Base-by-base conservation (phyloP, 2,888 invertebrate genomes). In the Macrosoma leucophasiata region DNA sequence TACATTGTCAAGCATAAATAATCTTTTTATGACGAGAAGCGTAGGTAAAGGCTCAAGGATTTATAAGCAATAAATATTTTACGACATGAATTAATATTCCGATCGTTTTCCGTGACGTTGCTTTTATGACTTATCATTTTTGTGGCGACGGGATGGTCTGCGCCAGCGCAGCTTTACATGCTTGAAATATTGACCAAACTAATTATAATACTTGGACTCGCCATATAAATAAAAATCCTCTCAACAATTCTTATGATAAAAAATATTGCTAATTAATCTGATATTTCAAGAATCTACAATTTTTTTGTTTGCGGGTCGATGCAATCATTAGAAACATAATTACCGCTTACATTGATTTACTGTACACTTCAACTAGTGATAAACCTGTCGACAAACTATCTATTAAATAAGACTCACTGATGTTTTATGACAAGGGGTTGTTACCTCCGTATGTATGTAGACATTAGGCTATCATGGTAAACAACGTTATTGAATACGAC, bases 31-130 rank as follows among this genome's bases (percentile, higher is more conserved):
- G 82, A 82, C 75, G 78, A 72, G 76, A 75, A 75, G 75, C 82
- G 82, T 82, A 81, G 78, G 82, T 77, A 84, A 78, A 77, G 77
- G 76, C 77, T 79, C 81, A 84, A 84, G 84, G 84, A 84, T 84
- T 84, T 84, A 82, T 82, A 84, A 73, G 82, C 50, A 75, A 81
- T 84, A 82, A 84, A 84, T 84, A 76, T 84, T 84, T 84, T 79
- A 84, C 84, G 84, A 82, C 79, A 72, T 68, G 75, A 81, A 84
- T 84, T 84, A 82, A 84, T 84, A 84, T 84, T 82, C 84, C 66
- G 78, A 79, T 78, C 84, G 82, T 81, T 81, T 76, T 79, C 73
- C 62, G 79, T 84, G 81, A 84, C 82, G 81, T 79, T 69, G 66
- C 79, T 81, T 84, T 84, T 84, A 84, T 81, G 82, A 84, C 60